Percentiles rank a stretch among this genome's conserved stretches.
These are phyloP conservation scores for Pasiphila rectangulata DNA, from an alignment of 2,888 invertebrate species.

Conservation along the genomic window DNA sequence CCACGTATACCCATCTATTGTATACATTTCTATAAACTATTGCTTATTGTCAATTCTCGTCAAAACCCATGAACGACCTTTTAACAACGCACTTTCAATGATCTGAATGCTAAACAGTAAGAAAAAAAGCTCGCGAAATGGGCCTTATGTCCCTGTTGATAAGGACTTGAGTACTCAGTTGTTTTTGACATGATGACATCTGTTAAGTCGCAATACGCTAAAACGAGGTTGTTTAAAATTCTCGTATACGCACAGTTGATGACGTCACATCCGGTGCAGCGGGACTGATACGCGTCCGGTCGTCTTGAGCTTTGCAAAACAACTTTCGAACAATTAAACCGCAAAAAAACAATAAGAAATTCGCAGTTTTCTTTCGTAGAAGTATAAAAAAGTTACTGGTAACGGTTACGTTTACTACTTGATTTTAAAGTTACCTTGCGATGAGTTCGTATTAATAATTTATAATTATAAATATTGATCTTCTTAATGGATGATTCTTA, in stretches of 20 bases:
- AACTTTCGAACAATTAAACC: constrained; percentile 25
- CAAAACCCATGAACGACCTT: constrained; percentile 63
- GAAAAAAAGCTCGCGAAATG: constrained; percentile 37
- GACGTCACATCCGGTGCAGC: constrained; percentile 71
- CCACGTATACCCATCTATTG: constrained; percentile 38
- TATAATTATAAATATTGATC: too few species aligned
- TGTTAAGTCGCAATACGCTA: constrained; percentile 66
- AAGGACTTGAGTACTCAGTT: constrained; percentile 38
- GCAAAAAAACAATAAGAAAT: constrained; percentile 10
- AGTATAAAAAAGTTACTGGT: not conserved
- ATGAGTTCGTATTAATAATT: too few species aligned
- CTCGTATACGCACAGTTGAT: constrained; percentile 68
- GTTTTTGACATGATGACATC: constrained; percentile 58
- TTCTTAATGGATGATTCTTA: too few species aligned
- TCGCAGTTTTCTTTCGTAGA: not conserved
- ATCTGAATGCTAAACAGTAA: constrained; percentile 64
- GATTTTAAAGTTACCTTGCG: not conserved
- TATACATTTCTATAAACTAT: constrained; percentile 34
- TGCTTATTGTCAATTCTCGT: constrained; percentile 55
- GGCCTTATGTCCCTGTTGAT: constrained; percentile 48
- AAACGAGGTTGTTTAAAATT: constrained; percentile 78
- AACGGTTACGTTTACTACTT: too few species aligned
- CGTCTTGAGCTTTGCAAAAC: constrained; percentile 14
- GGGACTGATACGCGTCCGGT: constrained; percentile 51
- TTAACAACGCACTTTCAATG: constrained; percentile 63